phyloP scores from a whole-genome alignment of 2,797 vertebrate species.

The Sebastes vulpes region DNA sequence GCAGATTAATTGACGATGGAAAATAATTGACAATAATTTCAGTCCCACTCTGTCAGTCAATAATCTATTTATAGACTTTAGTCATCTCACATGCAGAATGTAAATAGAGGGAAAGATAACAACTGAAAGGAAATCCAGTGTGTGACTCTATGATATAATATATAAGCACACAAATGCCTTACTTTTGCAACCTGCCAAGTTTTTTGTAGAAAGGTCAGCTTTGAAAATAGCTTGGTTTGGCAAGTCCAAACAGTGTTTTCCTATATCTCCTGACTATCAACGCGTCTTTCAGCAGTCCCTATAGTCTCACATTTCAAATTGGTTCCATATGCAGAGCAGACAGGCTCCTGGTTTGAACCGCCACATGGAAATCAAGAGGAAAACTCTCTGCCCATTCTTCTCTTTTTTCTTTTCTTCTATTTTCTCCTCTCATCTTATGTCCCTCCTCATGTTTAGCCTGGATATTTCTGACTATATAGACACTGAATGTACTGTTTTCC shows the following conservation, averaged over 20 bases:
- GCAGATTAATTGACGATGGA: neutral
- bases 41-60: neutral
- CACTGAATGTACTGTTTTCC: neutral
- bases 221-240: neutral
- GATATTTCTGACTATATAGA: neutral
- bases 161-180: neutral
- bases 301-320: slow-evolving; percentile 72
- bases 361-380: slow-evolving; percentile 48
- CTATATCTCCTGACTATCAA: slow-evolving; percentile 17
- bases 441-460: neutral
- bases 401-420: neutral
- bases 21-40: neutral
- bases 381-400: slow-evolving; percentile 12
- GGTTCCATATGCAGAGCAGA: slow-evolving; percentile 71
- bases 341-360: slow-evolving; percentile 37
- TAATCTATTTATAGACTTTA: neutral
- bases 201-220: neutral
- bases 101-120: neutral
- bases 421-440: neutral
- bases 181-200: neutral
- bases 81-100: neutral
- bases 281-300: slow-evolving; percentile 40
- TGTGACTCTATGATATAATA: neutral
- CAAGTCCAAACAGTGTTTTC: slow-evolving; percentile 15
- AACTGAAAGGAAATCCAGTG: neutral